Conservation (phyloP, 2,888 invertebrate species). For the Boloria euphrosyne region DNA sequence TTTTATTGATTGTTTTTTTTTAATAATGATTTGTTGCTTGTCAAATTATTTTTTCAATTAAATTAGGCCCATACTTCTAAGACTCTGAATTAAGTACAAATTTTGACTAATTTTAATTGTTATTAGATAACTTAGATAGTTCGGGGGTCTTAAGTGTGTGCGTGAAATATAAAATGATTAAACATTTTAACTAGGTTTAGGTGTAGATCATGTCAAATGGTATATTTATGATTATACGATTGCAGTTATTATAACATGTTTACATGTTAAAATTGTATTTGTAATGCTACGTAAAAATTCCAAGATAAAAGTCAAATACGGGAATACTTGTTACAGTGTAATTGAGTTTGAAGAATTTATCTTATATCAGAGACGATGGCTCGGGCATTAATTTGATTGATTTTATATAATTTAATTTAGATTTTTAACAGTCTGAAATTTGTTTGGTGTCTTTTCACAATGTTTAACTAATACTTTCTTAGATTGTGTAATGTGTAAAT, state of each 20-base stretch:
- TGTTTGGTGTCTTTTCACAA: too few species aligned
- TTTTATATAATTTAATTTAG: too few species aligned
- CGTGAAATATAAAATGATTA: constrained; percentile 50
- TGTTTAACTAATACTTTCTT: too few species aligned
- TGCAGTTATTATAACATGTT: too few species aligned
- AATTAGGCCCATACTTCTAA: constrained; percentile 63
- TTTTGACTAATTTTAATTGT: constrained; percentile 80
- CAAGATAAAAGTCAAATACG: not conserved
- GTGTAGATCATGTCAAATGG: constrained; percentile 59
- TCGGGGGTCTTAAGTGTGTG: constrained; percentile 55
- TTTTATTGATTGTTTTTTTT: constrained; percentile 78
- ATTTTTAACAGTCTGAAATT: too few species aligned
- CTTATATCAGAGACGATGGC: too few species aligned
- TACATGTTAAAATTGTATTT: not conserved
- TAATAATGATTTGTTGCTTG: constrained; percentile 67
- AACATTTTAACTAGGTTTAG: constrained; percentile 58
- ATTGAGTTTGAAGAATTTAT: too few species aligned
- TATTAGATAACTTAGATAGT: constrained; percentile 70
- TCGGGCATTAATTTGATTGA: too few species aligned
- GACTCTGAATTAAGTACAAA: constrained; percentile 81
- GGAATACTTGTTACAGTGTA: not conserved
- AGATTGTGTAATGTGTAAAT: too few species aligned
- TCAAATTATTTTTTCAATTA: constrained; percentile 58
- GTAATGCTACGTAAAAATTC: not conserved
- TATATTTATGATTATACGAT: constrained; percentile 4